A percentile compares a stretch with the other conserved stretches of the same genome.
Conservation (phyloP, 2,113 vertebrate species). For the Tachuris rubrigastra region DNA sequence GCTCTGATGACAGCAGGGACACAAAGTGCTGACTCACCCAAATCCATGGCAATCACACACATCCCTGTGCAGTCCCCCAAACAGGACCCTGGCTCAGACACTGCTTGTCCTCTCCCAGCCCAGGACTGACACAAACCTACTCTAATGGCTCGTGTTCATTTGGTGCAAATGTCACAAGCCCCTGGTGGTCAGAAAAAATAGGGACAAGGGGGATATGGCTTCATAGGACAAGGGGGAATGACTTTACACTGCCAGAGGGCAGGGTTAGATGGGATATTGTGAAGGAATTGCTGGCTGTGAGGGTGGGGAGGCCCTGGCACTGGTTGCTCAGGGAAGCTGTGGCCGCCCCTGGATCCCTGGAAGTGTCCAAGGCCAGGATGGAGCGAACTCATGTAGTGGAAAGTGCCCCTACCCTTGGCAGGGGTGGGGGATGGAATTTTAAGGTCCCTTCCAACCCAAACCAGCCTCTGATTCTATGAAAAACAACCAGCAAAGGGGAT, state of each 20-base stretch:
- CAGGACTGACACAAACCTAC: not conserved
- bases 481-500: not conserved
- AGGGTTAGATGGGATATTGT: not conserved
- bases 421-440: not conserved
- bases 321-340: not conserved
- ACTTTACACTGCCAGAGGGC: not conserved
- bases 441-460: not conserved
- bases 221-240: not conserved
- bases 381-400: not conserved
- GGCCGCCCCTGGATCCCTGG: not conserved
- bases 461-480: not conserved
- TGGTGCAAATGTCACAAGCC: not conserved
- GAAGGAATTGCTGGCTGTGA: not conserved
- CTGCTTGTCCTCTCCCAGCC: not conserved
- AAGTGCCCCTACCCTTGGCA: not conserved
- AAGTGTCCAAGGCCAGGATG: not conserved
- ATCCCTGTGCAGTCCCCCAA: not conserved
- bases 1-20: not conserved
- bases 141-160: not conserved
- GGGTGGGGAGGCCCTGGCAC: not conserved
- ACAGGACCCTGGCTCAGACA: not conserved
- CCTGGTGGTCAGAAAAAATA: not conserved
- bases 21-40: not conserved
- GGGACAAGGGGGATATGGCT: not conserved
- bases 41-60: rapidly evolving